Percentiles rank a stretch among this genome's conserved stretches.
phyloP scores from a whole-genome alignment of 2,113 vertebrate species.

The Thamnaconus septentrionalis region DNA sequence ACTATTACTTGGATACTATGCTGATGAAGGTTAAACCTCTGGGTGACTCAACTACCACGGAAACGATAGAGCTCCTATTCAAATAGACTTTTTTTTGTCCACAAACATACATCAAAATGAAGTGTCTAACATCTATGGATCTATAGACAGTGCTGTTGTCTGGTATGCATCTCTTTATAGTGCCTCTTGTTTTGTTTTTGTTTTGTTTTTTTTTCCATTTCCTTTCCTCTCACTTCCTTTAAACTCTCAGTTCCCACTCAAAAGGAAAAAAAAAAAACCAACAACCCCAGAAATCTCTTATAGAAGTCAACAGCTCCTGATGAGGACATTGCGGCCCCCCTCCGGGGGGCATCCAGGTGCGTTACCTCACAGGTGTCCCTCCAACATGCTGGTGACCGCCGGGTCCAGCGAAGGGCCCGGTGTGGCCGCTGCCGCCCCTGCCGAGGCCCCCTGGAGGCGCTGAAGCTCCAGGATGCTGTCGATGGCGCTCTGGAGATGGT shows the following conservation, averaged over 20 bases:
- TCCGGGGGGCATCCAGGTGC: neutral
- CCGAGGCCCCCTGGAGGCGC: slow-evolving; percentile 74
- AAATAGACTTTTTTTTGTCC: slow-evolving; percentile 52
- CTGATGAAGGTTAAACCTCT: slow-evolving; percentile 69
- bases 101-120: slow-evolving; percentile 69
- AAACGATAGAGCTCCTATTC: slow-evolving; percentile 69
- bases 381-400: slow-evolving; percentile 74
- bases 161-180: slow-evolving; percentile 60
- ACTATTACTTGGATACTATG: slow-evolving; percentile 73
- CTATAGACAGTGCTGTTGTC: slow-evolving; percentile 65
- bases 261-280: no score
- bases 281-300: neutral
- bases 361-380: slow-evolving; percentile 69
- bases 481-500: slow-evolving; percentile 82
- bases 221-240: neutral
- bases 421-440: slow-evolving; percentile 46
- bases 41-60: slow-evolving; percentile 65
- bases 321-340: neutral
- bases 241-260: neutral
- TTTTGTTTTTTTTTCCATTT: slow-evolving; percentile 21
- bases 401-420: slow-evolving; percentile 67
- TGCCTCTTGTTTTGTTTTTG: slow-evolving; percentile 37
- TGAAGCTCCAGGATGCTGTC: slow-evolving; percentile 83
- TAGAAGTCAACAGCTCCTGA: neutral
- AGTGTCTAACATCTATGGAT: slow-evolving; percentile 65